A percentile compares a stretch with the other conserved stretches of the same genome.
Evolutionary conservation across 2,888 invertebrate genomes (phyloP).

Genomic region (Allolobophora icterica): DNA sequence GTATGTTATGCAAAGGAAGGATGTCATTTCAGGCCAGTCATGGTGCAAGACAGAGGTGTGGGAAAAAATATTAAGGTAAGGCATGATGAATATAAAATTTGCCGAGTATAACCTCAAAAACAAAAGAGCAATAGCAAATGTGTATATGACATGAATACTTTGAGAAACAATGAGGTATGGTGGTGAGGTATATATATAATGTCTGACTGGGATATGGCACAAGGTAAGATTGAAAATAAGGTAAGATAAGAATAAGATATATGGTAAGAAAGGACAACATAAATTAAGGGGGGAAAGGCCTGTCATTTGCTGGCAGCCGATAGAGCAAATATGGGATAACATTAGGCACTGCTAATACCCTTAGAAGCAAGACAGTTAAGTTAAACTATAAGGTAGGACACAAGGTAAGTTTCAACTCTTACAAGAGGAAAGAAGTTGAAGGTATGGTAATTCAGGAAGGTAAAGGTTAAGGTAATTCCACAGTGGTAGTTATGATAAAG

Average conservation of each 20-base stretch:
- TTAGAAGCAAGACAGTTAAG: background rate
- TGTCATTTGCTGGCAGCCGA: too few relatives aligned
- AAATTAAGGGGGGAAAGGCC: too few relatives aligned
- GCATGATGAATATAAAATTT: background rate
- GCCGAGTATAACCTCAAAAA: background rate
- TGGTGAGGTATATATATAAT: background rate
- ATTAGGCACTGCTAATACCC: too few relatives aligned
- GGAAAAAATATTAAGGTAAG: background rate
- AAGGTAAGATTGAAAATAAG: background rate
- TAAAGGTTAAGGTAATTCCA: background rate
- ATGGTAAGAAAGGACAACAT: slow-evolving; percentile 6
- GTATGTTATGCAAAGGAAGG: background rate
- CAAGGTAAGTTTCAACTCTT: background rate
- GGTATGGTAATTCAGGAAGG: background rate
- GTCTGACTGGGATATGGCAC: background rate
- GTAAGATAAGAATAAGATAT: background rate
- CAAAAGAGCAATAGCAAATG: background rate
- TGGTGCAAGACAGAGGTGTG: too few relatives aligned
- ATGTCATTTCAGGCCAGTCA: background rate
- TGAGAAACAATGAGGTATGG: background rate
- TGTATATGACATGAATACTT: background rate
- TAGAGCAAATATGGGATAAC: too few relatives aligned
- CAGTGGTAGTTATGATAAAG: background rate
- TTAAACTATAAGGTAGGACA: background rate
- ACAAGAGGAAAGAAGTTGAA: background rate